Evolutionary conservation across 1,140 invertebrate genomes (phyloP).

Genomic region (Scaptomyza graminum): DNA sequence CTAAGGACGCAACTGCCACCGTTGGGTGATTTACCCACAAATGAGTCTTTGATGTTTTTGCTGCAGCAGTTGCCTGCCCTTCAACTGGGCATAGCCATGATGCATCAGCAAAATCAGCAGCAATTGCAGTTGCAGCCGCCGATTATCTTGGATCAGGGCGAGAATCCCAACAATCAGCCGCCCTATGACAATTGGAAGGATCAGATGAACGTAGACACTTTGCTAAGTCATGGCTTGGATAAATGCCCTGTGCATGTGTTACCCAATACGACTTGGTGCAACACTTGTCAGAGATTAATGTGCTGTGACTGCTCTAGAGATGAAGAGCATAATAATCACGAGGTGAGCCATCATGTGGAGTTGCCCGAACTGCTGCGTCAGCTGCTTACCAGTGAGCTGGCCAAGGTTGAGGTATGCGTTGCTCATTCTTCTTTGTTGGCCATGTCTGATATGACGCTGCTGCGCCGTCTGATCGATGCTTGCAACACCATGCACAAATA

Average conservation of each 20-base stretch:
- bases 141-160: too few species aligned
- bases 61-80: constrained; percentile 38
- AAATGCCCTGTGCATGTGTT: constrained; percentile 90
- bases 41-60: constrained; percentile 87
- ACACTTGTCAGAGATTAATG: constrained; percentile 87
- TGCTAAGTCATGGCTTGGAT: constrained; percentile 78
- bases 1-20: constrained; percentile 86
- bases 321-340: constrained; percentile 87
- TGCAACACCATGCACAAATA: constrained; percentile 79
- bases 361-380: constrained; percentile 88
- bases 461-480: constrained; percentile 87
- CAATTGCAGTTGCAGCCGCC: neutral
- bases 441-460: constrained; percentile 88
- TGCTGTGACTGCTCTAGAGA: constrained; percentile 88
- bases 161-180: neutral
- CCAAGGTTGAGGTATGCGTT: constrained; percentile 85
- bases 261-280: constrained; percentile 89
- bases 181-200: constrained; percentile 29
- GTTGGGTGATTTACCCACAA: constrained; percentile 87
- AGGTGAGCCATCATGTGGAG: constrained; percentile 88
- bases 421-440: constrained; percentile 87
- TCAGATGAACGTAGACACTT: constrained; percentile 16
- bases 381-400: constrained; percentile 86
- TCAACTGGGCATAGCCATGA: constrained; percentile 28
- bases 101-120: constrained; percentile 16